These are phyloP conservation scores for Pristionchus exspectatus DNA, from an alignment of 2,888 invertebrate genomes.

Conservation along the genomic window DNA sequence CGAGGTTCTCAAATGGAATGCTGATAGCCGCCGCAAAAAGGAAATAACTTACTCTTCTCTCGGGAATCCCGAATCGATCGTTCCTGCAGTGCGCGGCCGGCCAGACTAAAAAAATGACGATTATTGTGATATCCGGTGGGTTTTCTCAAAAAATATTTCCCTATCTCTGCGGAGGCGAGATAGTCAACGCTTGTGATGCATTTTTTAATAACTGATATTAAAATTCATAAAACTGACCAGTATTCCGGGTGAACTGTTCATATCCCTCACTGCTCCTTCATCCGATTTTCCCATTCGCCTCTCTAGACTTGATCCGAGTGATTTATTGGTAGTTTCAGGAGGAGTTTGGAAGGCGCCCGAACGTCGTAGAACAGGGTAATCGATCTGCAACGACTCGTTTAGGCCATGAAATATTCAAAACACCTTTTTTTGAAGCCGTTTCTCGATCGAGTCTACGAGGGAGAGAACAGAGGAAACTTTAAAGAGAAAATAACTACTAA, in stretches of 20 bases:
- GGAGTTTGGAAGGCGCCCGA: constrained; percentile 23
- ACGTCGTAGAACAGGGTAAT: constrained; percentile 27
- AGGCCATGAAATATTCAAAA: too few relatives aligned
- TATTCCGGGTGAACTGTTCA: background rate
- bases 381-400: too few relatives aligned
- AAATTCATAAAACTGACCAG: background rate
- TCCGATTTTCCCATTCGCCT: constrained; percentile 18
- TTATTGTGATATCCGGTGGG: too few relatives aligned
- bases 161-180: too few relatives aligned
- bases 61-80: constrained; percentile 17
- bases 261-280: background rate
- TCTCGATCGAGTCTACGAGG: too few relatives aligned
- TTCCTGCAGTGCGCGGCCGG: background rate
- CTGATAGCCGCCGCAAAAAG: too few relatives aligned
- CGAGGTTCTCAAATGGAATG: too few relatives aligned
- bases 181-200: too few relatives aligned
- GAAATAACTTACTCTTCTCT: constrained; percentile 2
- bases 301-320: constrained; percentile 16
- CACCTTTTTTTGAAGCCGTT: too few relatives aligned
- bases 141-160: too few relatives aligned
- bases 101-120: background rate
- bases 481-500: background rate
- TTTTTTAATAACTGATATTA: too few relatives aligned
- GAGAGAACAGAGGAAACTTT: too few relatives aligned
- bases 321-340: background rate